These are phyloP conservation scores for Darwinula stevensoni DNA, from an alignment of 2,888 invertebrate species.

Conservation along the genomic window DNA sequence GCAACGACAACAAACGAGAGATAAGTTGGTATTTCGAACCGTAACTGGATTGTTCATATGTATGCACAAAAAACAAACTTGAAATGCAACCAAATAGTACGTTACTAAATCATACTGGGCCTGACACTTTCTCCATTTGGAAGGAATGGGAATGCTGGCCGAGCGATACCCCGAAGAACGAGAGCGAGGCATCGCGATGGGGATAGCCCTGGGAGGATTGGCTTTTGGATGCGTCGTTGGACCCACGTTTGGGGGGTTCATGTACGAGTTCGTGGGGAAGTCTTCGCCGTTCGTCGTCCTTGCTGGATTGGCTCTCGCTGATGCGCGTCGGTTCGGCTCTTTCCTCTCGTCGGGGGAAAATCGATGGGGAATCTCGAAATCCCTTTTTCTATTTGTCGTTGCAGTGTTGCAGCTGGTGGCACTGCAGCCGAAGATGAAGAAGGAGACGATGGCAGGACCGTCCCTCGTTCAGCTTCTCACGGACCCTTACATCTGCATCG, in stretches of 20 bases:
- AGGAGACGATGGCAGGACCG: constrained; percentile 73
- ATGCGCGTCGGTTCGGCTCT: constrained; percentile 68
- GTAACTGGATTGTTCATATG: too few relatives aligned
- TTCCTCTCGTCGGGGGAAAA: too few relatives aligned
- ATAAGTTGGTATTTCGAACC: too few relatives aligned
- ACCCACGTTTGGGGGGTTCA: constrained; percentile 91
- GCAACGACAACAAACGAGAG: too few relatives aligned
- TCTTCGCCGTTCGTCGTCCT: constrained; percentile 87
- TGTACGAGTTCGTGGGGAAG: constrained; percentile 97
- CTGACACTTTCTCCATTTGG: too few relatives aligned
- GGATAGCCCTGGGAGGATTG: constrained; percentile 81
- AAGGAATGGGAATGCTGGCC: constrained; percentile 96
- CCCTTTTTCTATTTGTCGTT: too few relatives aligned
- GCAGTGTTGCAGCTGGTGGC: constrained; percentile 74
- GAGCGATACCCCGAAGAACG: constrained; percentile 90
- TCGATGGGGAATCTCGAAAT: too few relatives aligned
- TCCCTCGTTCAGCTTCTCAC: constrained; percentile 58
- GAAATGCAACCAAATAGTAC: too few relatives aligned
- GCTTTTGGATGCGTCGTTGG: constrained; percentile 92
- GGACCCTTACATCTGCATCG: constrained; percentile 89
- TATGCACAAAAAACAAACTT: too few relatives aligned
- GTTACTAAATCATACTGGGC: too few relatives aligned
- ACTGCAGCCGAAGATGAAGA: constrained; percentile 70
- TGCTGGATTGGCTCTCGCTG: constrained; percentile 72
- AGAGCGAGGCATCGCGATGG: constrained; percentile 96